These are phyloP conservation scores for Odontothrips loti DNA, from an alignment of 2,888 invertebrate genomes.

Conservation along the genomic window DNA sequence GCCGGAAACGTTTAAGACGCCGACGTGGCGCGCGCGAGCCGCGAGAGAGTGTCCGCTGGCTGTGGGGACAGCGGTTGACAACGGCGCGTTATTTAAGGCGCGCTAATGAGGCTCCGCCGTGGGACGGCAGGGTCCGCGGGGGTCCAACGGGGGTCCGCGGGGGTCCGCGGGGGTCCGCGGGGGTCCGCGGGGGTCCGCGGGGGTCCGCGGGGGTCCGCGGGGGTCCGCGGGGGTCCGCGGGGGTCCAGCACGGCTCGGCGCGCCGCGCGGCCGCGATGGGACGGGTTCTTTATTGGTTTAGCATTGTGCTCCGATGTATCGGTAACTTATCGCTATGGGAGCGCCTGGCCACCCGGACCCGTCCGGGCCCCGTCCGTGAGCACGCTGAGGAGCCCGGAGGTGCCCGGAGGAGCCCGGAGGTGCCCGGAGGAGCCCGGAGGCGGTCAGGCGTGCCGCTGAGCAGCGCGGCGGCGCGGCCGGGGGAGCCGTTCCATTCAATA, in stretches of 20 bases:
- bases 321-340: not conserved
- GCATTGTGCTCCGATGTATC: not conserved
- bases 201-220: not conserved
- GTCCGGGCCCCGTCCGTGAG: not conserved
- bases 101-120: not conserved
- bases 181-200: not conserved
- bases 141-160: not conserved
- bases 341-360: not conserved
- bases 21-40: no score
- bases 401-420: no score
- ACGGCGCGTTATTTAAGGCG: conserved; percentile 16
- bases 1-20: no score
- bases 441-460: no score
- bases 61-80: not conserved
- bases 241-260: no score
- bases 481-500: no score
- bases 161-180: not conserved
- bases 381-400: no score
- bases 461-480: no score
- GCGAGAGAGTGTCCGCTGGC: no score
- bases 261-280: not conserved
- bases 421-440: no score
- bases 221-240: not conserved
- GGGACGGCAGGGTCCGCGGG: not conserved
- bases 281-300: not conserved